Evolutionary conservation across 2,888 invertebrate species (phyloP), one percentile per base, ranked within the genome.

Genomic region (Apamea anceps): DNA sequence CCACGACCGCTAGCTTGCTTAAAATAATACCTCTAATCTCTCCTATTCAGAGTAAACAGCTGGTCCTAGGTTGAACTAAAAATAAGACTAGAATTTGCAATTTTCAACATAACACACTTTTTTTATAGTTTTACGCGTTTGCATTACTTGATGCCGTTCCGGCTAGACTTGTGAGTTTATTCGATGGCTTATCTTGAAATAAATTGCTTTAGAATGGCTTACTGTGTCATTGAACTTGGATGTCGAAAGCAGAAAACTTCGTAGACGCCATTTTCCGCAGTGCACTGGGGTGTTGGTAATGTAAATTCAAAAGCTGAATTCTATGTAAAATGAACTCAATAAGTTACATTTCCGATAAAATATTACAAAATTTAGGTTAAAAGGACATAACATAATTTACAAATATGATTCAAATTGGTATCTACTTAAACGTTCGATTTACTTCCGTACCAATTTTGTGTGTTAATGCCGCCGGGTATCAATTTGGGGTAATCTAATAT

Each of bases 21-120:
- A 85, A 86, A 91, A 91, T 92, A 93, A 91, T 91, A 90, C 90
- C 88, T 88, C 82, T 93, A 93, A 93, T 93, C 91, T 91, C 83
- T 88, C 78, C 84, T 82, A 87, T 85, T 88, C 85, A 88, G 85
- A 79, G 83, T 71, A 71, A 87, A 89, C 90, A 90, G 90, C 90
- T 91, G 90, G 83, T 86, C 79, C 86, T 86, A 80, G 77, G 80
- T 85, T 75, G 57, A 80, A 86, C 81, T 84, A 86, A 77, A 90
- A 87, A 87, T 85, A 82, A 76, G 80, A 80, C 72, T 84, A 75
- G 76, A 84, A 76, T 80, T 82, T 72, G 81, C 80, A 82, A 89
- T 84, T 88, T 86, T 78, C 63, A 66, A 62, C 71, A 57, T 79
- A 71, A 77, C 57, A 76, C 51, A 76, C 62, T 81, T 86, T 80